These are phyloP conservation scores for Allolobophora icterica DNA, from an alignment of 2,888 invertebrate genomes.

Conservation along the genomic window DNA sequence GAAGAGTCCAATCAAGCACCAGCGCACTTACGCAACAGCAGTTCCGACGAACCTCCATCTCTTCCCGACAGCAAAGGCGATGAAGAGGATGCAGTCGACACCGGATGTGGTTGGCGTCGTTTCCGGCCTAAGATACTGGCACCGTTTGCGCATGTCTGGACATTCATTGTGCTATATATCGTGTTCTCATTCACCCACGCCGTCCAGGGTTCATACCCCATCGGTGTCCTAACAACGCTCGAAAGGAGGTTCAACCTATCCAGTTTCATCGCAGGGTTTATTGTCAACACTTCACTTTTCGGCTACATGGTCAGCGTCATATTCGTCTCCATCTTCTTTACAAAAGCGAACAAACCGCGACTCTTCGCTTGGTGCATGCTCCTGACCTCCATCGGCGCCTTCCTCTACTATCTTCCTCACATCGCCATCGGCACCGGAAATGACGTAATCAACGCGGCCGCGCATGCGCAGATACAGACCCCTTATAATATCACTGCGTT, in stretches of 20 bases:
- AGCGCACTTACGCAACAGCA: no score
- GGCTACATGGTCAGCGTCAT: conserved; percentile 36
- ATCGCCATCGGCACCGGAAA: conserved; percentile 67
- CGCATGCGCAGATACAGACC: background rate
- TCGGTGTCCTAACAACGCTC: conserved; percentile 37
- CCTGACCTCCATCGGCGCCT: conserved; percentile 42
- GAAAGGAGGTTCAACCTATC: conserved; percentile 37
- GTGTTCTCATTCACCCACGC: conserved; percentile 37
- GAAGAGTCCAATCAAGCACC: background rate
- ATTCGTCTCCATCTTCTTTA: conserved; percentile 35
- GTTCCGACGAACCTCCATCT: no score
- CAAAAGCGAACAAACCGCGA: conserved; percentile 31
- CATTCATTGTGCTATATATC: conserved; percentile 33
- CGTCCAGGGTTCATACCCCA: conserved; percentile 32
- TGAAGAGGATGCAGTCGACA: background rate
- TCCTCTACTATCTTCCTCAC: conserved; percentile 73
- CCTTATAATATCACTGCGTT: background rate
- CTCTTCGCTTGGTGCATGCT: conserved; percentile 38
- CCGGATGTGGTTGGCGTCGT: conserved; percentile 11
- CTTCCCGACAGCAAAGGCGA: no score
- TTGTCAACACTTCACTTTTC: conserved; percentile 30
- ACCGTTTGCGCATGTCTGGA: conserved; percentile 31
- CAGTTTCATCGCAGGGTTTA: conserved; percentile 34
- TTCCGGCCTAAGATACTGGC: background rate
- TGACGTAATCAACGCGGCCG: background rate